Evolutionary conservation across 2,888 invertebrate genomes (phyloP), one percentile per base, ranked within the genome.

Genomic region (Temnothorax rugatulus): DNA sequence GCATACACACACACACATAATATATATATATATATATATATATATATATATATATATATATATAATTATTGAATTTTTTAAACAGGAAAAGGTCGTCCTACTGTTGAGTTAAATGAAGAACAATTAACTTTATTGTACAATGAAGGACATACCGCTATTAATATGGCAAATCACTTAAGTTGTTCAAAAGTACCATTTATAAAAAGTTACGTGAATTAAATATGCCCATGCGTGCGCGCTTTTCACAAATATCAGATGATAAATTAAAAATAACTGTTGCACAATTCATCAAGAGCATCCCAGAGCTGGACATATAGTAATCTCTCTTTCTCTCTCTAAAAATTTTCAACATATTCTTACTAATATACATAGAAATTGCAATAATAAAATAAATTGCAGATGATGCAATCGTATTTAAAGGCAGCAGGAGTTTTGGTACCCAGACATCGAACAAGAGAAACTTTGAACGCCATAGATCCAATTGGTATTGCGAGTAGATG

Each of bases 131-230:
- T 68, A 68, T 47, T 68, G 4, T 47, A 66, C 9, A 44, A 47
- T 47, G 25, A 47, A 66, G 44, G 44, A 11, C 21, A 4, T 25
- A 47, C 44, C 25, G 66, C 25, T 47, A 25, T 15, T 66, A 25
- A 7, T 4, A 64, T 64, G 21, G 66, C 44, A 44, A 66, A 66
- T 0, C 44, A 44, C 5, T 66, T 47, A 68, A 9, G 25, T 21
- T 64, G 64, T 29, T 47, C 68, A 9, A 47, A 47, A 68, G 9
- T 29, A 47, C 0, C 0, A 68, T 68, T 68, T 68, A 68, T 7
- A 47, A 68, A n/a, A 66, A 47, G 2, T 47, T 47, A 47, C 29
- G 29, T 9, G 7, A 68, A 25, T 68, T 68, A 47, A 47, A 68
- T 68, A 25, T 68, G 68, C 25, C 18, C 9, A 68, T 68, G 68